Evolutionary conservation across 2,888 invertebrate genomes (phyloP), one percentile per base, ranked within the genome.

Genomic region (Cephus runcator): DNA sequence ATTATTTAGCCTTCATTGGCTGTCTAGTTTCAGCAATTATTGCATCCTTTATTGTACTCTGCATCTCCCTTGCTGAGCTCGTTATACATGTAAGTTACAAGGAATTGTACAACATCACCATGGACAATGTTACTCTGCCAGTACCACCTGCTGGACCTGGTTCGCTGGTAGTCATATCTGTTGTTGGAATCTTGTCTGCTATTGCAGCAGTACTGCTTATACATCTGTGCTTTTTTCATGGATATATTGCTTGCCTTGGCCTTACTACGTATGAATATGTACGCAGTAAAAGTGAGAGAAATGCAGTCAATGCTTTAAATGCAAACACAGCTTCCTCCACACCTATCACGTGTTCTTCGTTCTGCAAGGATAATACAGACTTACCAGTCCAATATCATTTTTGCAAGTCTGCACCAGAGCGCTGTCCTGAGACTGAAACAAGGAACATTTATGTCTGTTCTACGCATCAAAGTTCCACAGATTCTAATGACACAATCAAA

Each of bases 251-350:
- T 4, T 94, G 95, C 84, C 92, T 97, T 86, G 97, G 97, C 1
- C 93, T 97, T 73, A 97, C 98, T 33, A 98, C 98, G 0, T 98
- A 97, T 92, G 98, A 98, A 89, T 98, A 97, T 91, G 96, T 98
- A 77, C 92, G 94, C 1, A 88, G 84, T 30, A 89, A 90, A 69
- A 84, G 90, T 1, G 87, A 88, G 75, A 85, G 85, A n/a, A 85
- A 84, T 56, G 36, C 81, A 69, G 75, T 30, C 12, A 71, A 71
- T 12, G 34, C 34, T 34, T 12, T 33, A 71, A 71, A 71, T 34
- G 34, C 31, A 33, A 34, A 33, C 15, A 12, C 71, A 34, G 31
- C 31, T 34, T 56, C 56, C 56, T 56, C 56, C 56, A 56, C 56
- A 9, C 23, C 56, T 56, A 23, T 23, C 9, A 77, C 71, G 30